These are phyloP conservation scores for Lepidocyrtoides sp. DNA, from an alignment of 2,888 invertebrate genomes.

Conservation along the genomic window DNA sequence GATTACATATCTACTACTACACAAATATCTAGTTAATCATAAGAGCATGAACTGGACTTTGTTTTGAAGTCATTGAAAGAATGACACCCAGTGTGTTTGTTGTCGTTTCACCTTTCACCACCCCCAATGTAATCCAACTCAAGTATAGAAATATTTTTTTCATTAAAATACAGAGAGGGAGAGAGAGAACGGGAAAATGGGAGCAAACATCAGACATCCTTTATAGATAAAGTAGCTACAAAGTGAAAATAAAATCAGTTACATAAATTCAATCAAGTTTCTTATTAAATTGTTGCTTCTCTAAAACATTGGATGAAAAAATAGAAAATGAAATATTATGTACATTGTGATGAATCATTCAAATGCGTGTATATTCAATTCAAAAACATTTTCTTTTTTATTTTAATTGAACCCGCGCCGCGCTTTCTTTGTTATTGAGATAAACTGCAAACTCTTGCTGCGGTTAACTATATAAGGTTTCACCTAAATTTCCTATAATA, in stretches of 20 bases:
- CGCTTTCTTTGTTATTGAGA: neutral
- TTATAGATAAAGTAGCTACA: no score
- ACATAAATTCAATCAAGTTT: no score
- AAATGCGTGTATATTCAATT: neutral
- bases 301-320: no score
- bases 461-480: no score
- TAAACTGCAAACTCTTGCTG: neutral
- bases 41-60: neutral
- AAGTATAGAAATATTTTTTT: neutral
- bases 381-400: neutral
- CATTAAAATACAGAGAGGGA: neutral
- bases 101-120: constrained; percentile 11
- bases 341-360: neutral
- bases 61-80: constrained; percentile 21
- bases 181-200: no score
- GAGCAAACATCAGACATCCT: no score
- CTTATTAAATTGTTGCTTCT: no score
- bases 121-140: no score
- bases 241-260: no score
- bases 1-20: neutral
- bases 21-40: no score
- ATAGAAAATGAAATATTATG: neutral
- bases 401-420: neutral
- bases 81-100: neutral
- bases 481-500: no score